Percentiles rank a stretch among this genome's conserved stretches.
Conservation (phyloP, 1,140 invertebrate species). For the Zaprionus gabonicus region DNA sequence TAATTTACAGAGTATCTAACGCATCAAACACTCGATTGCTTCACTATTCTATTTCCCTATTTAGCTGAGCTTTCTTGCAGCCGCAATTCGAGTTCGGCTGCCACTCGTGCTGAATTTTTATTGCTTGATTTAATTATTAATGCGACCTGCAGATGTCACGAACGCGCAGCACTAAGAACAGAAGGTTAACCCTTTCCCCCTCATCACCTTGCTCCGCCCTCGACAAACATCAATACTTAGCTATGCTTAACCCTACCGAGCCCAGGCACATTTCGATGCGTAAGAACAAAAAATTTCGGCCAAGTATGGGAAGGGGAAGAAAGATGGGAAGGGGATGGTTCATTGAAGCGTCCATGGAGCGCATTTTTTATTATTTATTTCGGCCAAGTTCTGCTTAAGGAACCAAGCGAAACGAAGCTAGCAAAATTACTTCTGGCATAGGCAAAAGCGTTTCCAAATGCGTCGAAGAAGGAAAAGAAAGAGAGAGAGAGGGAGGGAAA, state of each 20-base stretch:
- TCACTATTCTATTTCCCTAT: constrained; percentile 21
- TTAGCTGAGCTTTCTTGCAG: constrained; percentile 28
- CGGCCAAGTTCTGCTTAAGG: constrained; percentile 46
- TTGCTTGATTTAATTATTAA: constrained; percentile 83
- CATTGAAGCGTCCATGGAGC: constrained; percentile 76
- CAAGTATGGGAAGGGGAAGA: background rate
- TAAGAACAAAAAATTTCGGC: constrained; percentile 63
- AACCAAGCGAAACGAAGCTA: constrained; percentile 22
- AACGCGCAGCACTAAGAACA: constrained; percentile 45
- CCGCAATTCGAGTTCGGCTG: constrained; percentile 35
- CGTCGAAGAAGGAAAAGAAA: constrained; percentile 14
- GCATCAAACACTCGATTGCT: background rate
- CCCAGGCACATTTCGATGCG: constrained; percentile 68
- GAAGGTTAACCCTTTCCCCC: constrained; percentile 5
- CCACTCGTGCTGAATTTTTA: constrained; percentile 81
- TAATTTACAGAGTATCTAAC: background rate
- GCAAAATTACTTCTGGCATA: constrained; percentile 49
- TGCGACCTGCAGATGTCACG: constrained; percentile 82
- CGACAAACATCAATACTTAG: constrained; percentile 44
- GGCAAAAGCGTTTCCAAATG: constrained; percentile 63
- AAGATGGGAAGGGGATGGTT: constrained; percentile 50
- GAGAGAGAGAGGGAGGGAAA: constrained; percentile 14
- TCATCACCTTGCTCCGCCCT: background rate
- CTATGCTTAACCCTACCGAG: constrained; percentile 73
- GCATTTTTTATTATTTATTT: constrained; percentile 83